Evolutionary conservation across 2,888 invertebrate genomes (phyloP), one percentile per base, ranked within the genome.

Genomic region (Pristionchus entomophagus): DNA sequence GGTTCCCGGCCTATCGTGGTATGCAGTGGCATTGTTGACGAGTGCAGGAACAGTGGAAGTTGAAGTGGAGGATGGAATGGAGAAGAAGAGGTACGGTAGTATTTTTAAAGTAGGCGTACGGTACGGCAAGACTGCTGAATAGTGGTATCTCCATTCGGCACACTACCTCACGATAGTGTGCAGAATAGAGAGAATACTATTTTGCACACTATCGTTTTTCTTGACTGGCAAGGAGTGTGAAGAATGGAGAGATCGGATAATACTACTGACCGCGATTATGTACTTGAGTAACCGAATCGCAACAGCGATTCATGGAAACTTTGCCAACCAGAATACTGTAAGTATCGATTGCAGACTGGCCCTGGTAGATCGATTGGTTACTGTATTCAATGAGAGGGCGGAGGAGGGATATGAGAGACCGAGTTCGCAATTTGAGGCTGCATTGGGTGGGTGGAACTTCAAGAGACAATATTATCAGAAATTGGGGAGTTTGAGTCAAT

Each of bases 361-460:
- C 0, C 59, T 82, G 56, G 62, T 49, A 4, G 49, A 35, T 22
- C 49, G 10, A 35, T 22, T 84, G 32, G 45, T 26, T 19, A 49
- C 62, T n/a, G 35, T 62, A 14, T 56, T 84, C 17, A 22, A n/a
- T 12, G 29, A 8, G 10, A n/a, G 83, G 12, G 45, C 38, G n/a
- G 38, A 45, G 41, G 85, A 85, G 35, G 85, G 85, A 32, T 85
- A 85, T 41, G 56, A 85, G n/a, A 22, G 85, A 77, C 85, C 85
- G 12, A 53, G 65, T 17, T 49, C 65, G 35, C 32, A 38, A 22
- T 26, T 84, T 6, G 83, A 84, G 10, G 62, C 83, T 2, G 45
- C 65, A 49, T 49, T 84, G 6, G 83, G 83, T 84, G 49, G 22
- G 83, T 65, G 65, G 35, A 65, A 51, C 4, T 14, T 14, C 17